These are phyloP conservation scores for Drosophila suboccidentalis DNA, from an alignment of 2,888 invertebrate species.

Conservation along the genomic window DNA sequence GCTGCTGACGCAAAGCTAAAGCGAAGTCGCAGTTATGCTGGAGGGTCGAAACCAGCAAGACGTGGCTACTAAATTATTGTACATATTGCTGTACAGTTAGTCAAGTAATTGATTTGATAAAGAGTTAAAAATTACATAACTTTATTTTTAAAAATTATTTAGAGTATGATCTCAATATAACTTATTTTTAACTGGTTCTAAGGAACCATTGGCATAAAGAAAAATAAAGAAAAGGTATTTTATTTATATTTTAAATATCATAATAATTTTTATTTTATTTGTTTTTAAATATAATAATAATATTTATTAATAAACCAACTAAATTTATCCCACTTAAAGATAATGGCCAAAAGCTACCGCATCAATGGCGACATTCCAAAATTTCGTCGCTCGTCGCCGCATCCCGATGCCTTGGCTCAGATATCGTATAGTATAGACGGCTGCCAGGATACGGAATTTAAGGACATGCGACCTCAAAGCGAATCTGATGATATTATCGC, in stretches of 20 bases:
- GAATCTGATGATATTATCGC: constrained; percentile 69
- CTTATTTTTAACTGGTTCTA: background rate
- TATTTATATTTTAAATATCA: too few relatives aligned
- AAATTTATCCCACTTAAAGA: constrained; percentile 10
- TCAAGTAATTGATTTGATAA: background rate
- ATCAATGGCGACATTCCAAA: constrained; percentile 32
- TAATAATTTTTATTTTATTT: too few relatives aligned
- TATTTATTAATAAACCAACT: too few relatives aligned
- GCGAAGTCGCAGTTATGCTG: constrained; percentile 71
- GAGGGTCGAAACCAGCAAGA: constrained; percentile 48
- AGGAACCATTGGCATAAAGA: too few relatives aligned
- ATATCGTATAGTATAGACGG: constrained; percentile 27
- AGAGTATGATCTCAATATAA: background rate
- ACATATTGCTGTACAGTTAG: background rate
- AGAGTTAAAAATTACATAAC: background rate
- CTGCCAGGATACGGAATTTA: constrained; percentile 21
- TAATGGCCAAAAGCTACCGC: constrained; percentile 19
- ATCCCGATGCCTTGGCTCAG: constrained; percentile 28
- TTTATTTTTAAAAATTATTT: background rate
- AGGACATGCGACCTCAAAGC: background rate
- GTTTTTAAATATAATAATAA: too few relatives aligned
- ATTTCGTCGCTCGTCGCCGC: constrained; percentile 41
- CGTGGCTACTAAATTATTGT: constrained; percentile 60
- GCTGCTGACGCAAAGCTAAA: constrained; percentile 48
- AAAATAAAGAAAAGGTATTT: too few relatives aligned